A percentile compares a stretch with the other conserved stretches of the same genome.
Evolutionary conservation across 2,113 vertebrate species (phyloP).

Genomic region (Equus przewalskii): DNA sequence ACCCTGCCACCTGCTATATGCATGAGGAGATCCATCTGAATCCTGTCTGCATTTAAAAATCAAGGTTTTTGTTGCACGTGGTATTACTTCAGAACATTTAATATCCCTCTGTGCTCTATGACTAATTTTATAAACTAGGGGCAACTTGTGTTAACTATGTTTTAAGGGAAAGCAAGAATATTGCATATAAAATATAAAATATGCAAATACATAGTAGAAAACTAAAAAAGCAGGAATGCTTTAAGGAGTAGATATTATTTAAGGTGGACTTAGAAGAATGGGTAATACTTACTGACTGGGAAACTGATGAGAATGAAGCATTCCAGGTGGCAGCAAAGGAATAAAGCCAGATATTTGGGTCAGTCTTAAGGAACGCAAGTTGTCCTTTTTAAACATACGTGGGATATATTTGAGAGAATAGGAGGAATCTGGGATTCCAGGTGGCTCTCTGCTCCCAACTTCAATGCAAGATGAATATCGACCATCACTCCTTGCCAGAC

Average conservation of each 20-base stretch:
- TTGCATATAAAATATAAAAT: neutral
- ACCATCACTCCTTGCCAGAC: neutral
- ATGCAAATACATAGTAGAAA: neutral
- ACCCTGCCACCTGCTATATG: neutral
- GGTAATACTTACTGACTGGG: neutral
- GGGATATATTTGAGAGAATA: neutral
- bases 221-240: neutral
- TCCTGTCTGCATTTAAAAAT: neutral
- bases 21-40: neutral
- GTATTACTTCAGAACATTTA: neutral
- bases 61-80: neutral
- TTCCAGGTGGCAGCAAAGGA: neutral
- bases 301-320: neutral
- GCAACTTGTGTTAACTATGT: neutral
- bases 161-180: constrained; percentile 16
- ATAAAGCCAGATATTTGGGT: neutral
- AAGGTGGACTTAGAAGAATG: neutral
- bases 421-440: neutral
- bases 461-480: neutral
- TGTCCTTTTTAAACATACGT: neutral
- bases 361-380: neutral
- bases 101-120: neutral
- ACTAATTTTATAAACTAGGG: neutral
- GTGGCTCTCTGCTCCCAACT: neutral
- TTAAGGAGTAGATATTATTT: neutral